Evolutionary conservation across 2,113 vertebrate species (phyloP), one percentile per base, ranked within the genome.

Genomic region (Callaeas wilsoni): DNA sequence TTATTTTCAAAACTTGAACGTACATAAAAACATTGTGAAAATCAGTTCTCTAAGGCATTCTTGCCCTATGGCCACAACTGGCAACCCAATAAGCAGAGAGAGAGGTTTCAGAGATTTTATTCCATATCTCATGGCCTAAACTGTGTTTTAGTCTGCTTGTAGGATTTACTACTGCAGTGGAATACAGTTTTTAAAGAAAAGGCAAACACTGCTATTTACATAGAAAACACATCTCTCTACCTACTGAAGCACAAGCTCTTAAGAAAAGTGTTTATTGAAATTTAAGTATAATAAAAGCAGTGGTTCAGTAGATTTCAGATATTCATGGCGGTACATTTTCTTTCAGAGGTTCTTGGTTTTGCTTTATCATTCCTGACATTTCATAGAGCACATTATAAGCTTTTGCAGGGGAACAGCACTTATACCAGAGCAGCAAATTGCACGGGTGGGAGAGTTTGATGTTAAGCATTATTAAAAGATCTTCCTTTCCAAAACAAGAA

Each of bases 331-430:
- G 80, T 37, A 78, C 41, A 44, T 93, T 92, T 94, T 64, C 41
- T 79, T 93, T 89, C 49, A 93, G 69, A 93, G 67, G 60, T 64
- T 93, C 68, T 81, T 90, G 57, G 52, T 63, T 94, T 95, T 93
- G 71, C 52, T 90, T 96, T 89, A 90, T 94, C 60, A 60, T 84
- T 96, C 87, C 64, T 94, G 93, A 92, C 85, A 95, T 93, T 92
- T 94, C 96, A 89, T 89, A 95, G 8, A 87, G 56, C 63, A 84
- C 0, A 0, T 81, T 95, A 96, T 89, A 79, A 96, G 88, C 56
- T 87, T 77, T 71, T 93, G 52, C 85, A 96, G 68, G 75, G 79
- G 44, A 96, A 71, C 49, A 60, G 68, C 73, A 69, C 63, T 83
- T 93, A 60, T 68, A 88, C 39, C 33, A 73, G n/a, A 83, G 70